These are phyloP conservation scores for Oreotragus oreotragus DNA, from an alignment of 2,113 vertebrate genomes.

Conservation along the genomic window DNA sequence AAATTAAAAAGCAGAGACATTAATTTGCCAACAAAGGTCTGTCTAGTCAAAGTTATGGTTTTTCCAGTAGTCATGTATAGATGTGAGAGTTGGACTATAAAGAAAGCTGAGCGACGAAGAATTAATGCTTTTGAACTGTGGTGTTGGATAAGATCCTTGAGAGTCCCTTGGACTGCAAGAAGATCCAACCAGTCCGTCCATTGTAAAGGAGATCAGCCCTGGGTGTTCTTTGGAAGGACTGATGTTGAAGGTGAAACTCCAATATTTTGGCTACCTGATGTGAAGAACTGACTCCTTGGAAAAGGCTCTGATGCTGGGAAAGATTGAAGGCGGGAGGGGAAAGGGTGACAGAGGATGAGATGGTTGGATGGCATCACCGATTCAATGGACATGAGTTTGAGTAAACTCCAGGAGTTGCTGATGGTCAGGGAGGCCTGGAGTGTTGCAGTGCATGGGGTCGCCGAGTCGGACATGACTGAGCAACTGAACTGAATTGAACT, in stretches of 20 bases:
- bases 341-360: neutral
- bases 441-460: neutral
- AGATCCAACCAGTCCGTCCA: neutral
- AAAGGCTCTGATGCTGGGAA: neutral
- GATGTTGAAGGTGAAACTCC: neutral
- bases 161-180: neutral
- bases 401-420: neutral
- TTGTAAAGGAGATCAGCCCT: neutral
- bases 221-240: neutral
- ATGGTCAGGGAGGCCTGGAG: neutral
- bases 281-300: neutral
- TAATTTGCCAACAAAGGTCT: too few relatives aligned
- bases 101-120: neutral
- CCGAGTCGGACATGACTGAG: fast-evolving
- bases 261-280: neutral
- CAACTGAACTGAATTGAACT: neutral
- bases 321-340: neutral
- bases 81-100: neutral
- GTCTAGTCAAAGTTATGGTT: neutral
- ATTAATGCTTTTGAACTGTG: neutral
- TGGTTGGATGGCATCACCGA: neutral
- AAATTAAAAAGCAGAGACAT: too few relatives aligned
- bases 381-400: neutral
- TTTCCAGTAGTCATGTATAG: neutral
- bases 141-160: neutral